Evolutionary conservation across 2,113 vertebrate species (phyloP), one percentile per base, ranked within the genome.

Genomic region (Verasper variegatus): DNA sequence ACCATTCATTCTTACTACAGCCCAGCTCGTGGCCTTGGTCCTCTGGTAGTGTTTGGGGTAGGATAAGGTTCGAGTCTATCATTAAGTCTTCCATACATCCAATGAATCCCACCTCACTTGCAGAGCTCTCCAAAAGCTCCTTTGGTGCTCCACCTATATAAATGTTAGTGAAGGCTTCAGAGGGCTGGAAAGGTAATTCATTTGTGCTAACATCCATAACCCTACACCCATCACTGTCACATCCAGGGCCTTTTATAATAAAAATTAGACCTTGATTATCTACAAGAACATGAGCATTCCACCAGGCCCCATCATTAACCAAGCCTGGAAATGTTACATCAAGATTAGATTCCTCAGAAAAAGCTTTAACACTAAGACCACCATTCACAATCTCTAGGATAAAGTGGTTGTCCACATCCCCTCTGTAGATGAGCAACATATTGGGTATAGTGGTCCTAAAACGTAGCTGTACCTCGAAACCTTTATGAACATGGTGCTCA

Each of bases 51-150:
- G 82, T 78, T 12, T 81, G 89, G 0, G 96, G 97, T 17, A 97
- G 83, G 63, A 98, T 61, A 0, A 83, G 80, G 42, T 68, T 88
- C 0, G 86, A 90, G 0, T 97, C 97, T 9, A 97, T 92, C 13
- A 58, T 78, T 2, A 98, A 40, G 27, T 99, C 97, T 60, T 97
- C 91, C 90, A 99, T 85, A 83, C 97, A 99, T 51, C 97, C 97
- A 0, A 95, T 89, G 60, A 98, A 98, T 63, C 90, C 88, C 4
- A 35, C 80, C 11, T 78, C 76, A 52, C 91, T 95, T 14, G 2
- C 0, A 0, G 93, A 94, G 57, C 76, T 74, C 63, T 82, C 85
- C 31, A 92, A 74, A 73, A 94, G 75, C 0, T 92, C 54, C 26
- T 80, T 71, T 18, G 87, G 89, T 9, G 80, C 80, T 1, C 97